A percentile compares a stretch with the other conserved stretches of the same genome.
Evolutionary conservation across 2,888 invertebrate genomes (phyloP).

Genomic region (Drosophila phalerata): DNA sequence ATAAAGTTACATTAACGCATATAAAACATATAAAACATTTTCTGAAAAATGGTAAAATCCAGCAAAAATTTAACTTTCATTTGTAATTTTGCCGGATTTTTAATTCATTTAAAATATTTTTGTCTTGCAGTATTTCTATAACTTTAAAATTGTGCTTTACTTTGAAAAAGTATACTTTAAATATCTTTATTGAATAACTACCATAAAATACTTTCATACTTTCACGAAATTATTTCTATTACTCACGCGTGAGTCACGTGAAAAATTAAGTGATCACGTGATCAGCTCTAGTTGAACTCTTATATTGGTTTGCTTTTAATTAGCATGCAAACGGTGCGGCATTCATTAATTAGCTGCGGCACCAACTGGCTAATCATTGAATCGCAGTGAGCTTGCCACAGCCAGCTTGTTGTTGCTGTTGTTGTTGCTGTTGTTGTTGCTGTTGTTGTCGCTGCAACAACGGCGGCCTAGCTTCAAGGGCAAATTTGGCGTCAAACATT

Average conservation of each 20-base stretch:
- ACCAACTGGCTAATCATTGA: constrained; percentile 62
- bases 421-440: too few species aligned
- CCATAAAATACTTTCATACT: neutral
- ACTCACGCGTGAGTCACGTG: constrained; percentile 18
- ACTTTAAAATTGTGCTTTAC: too few species aligned
- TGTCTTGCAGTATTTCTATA: neutral
- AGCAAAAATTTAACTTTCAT: too few species aligned
- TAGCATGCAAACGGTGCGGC: constrained; percentile 64
- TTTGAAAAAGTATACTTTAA: too few species aligned
- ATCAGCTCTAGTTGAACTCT: constrained; percentile 41
- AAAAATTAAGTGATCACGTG: constrained; percentile 33
- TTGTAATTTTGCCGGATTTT: too few species aligned
- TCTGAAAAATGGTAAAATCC: too few species aligned
- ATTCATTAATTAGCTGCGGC: constrained; percentile 73
- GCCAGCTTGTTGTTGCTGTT: constrained; percentile 1
- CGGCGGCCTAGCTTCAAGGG: constrained; percentile 63
- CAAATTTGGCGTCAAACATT: constrained; percentile 62
- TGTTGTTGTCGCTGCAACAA: constrained; percentile 10
- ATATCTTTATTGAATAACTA: neutral
- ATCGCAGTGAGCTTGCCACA: constrained; percentile 58
- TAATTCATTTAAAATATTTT: neutral
- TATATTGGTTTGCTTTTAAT: constrained; percentile 62
- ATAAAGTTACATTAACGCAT: too few species aligned
- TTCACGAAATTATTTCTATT: neutral
- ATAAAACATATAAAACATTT: too few species aligned